These are phyloP conservation scores for Muscicapa striata DNA, from an alignment of 2,797 vertebrate species.

Conservation along the genomic window DNA sequence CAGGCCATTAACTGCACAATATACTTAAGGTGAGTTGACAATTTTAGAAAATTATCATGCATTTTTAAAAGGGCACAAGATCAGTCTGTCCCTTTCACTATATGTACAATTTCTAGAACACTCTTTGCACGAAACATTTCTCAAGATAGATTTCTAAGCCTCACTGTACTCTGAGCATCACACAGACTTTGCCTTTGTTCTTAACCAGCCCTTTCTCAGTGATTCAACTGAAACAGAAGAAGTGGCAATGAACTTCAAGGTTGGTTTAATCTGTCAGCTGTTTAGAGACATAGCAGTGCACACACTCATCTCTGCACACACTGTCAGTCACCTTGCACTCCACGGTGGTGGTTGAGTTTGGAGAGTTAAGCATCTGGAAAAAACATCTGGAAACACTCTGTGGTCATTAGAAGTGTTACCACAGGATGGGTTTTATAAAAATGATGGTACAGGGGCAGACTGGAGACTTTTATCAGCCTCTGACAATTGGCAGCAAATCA, in stretches of 20 bases:
- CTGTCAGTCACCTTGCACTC: not conserved
- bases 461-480: not conserved
- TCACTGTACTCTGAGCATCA: not conserved
- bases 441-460: not conserved
- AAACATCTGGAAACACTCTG: not conserved
- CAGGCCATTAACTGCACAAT: not conserved
- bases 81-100: not conserved
- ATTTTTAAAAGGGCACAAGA: constrained; percentile 27
- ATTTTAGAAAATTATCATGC: not conserved
- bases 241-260: not conserved
- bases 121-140: not conserved
- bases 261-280: not conserved
- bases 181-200: not conserved
- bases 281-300: not conserved
- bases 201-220: not conserved
- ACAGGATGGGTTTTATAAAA: not conserved
- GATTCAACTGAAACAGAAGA: not conserved
- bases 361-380: not conserved
- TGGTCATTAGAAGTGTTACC: not conserved
- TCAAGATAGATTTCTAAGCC: not conserved
- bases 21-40: not conserved
- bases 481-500: not conserved
- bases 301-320: not conserved
- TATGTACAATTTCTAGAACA: not conserved
- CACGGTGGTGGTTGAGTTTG: not conserved